Evolutionary conservation across 2,797 vertebrate species (phyloP).

Genomic region (Sphaeramia orbicularis): DNA sequence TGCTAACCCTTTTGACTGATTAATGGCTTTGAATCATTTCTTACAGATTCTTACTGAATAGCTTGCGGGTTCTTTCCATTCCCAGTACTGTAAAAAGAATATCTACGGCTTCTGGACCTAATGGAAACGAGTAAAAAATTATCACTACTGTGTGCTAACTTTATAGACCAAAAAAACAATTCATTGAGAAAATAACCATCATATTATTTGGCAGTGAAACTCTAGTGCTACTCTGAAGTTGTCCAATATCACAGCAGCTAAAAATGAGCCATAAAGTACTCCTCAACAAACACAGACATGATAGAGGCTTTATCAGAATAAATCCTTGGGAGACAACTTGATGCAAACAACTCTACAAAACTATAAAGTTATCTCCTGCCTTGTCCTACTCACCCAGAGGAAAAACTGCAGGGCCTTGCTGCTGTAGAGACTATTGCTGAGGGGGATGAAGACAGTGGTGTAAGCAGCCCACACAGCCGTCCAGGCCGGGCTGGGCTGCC

Average conservation of each 20-base stretch:
- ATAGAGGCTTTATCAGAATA: no score
- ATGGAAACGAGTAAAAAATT: no score
- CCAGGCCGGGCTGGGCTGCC: slow-evolving; percentile 73
- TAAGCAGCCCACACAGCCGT: slow-evolving; percentile 82
- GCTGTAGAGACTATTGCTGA: slow-evolving; percentile 86
- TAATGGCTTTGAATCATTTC: no score
- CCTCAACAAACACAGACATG: slow-evolving; percentile 9
- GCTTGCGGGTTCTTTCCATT: no score
- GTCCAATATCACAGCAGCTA: neutral
- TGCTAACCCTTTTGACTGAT: no score
- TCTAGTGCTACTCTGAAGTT: neutral
- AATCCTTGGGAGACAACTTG: slow-evolving; percentile 1
- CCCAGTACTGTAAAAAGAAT: no score
- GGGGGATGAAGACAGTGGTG: slow-evolving; percentile 87
- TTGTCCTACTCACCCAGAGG: slow-evolving; percentile 83
- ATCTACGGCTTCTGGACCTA: no score
- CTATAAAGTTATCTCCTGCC: neutral
- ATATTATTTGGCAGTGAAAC: no score
- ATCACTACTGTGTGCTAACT: no score
- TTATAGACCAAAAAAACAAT: no score
- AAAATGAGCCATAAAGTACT: neutral
- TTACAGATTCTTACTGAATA: no score
- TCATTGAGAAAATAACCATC: no score
- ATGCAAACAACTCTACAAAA: neutral
- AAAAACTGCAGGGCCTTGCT: slow-evolving; percentile 86